A percentile compares a stretch with the other conserved stretches of the same genome.
Evolutionary conservation across 1,140 invertebrate species (phyloP).

Genomic region (Cardiocondyla obscurior): DNA sequence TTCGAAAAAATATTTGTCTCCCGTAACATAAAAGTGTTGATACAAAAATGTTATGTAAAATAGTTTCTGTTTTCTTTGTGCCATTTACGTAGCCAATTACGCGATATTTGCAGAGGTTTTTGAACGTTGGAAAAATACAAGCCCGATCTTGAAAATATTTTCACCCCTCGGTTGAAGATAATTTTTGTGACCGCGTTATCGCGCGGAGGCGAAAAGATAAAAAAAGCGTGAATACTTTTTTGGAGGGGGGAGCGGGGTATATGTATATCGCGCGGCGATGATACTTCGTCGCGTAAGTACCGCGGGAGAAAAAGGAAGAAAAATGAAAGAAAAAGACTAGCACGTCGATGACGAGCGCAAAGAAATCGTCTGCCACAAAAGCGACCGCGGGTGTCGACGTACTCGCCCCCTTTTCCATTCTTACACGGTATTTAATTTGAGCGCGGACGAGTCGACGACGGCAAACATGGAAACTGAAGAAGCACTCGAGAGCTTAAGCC

Average conservation of each 20-base stretch:
- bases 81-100: not conserved
- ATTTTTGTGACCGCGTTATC: not conserved
- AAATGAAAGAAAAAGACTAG: too few species aligned
- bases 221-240: not conserved
- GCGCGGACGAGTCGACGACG: conserved; percentile 1
- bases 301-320: not conserved
- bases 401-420: conserved; percentile 19
- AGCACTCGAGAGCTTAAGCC: conserved; percentile 25
- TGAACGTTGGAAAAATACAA: not conserved
- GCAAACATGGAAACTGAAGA: conserved; percentile 29
- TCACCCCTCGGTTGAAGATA: not conserved
- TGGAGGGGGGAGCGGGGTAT: too few species aligned
- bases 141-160: not conserved
- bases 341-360: not conserved
- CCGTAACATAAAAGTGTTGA: not conserved
- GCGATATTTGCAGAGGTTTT: not conserved
- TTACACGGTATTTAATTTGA: conserved; percentile 50
- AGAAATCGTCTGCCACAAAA: not conserved
- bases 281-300: not conserved
- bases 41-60: not conserved
- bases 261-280: conserved; percentile 1
- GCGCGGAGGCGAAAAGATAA: not conserved
- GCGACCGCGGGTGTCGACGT: conserved; percentile 5
- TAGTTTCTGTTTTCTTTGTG: not conserved
- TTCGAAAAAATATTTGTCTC: not conserved